Evolutionary conservation across 2,888 invertebrate genomes (phyloP).

Genomic region (Stenodera caucasica): DNA sequence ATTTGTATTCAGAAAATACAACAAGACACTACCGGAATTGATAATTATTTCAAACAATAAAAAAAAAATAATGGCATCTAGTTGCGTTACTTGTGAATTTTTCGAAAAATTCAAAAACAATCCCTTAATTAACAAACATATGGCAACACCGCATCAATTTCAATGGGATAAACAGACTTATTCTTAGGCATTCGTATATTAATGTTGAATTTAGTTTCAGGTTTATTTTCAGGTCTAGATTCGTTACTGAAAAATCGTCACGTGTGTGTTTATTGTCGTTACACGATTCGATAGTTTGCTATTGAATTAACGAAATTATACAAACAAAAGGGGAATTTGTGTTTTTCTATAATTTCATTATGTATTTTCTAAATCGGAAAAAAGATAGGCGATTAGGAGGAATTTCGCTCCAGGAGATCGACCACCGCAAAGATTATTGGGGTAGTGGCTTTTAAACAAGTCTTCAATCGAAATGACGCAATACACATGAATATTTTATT

Average conservation of each 20-base stretch:
- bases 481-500: background rate
- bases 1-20: background rate
- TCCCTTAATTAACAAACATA: conserved; percentile 1
- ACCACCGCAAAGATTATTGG: background rate
- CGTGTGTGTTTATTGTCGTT: too few species aligned
- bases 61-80: too few species aligned
- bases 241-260: background rate
- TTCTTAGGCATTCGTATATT: conserved; percentile 16
- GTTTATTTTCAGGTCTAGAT: background rate
- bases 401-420: background rate
- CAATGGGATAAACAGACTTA: conserved; percentile 27
- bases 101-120: too few species aligned
- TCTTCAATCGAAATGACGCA: background rate
- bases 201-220: background rate
- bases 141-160: conserved; percentile 24
- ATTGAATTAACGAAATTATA: background rate
- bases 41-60: background rate
- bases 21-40: background rate
- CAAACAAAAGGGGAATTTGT: background rate
- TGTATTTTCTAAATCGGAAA: too few species aligned
- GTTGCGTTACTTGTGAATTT: too few species aligned
- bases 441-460: too few species aligned
- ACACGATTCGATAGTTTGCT: background rate
- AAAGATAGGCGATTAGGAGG: too few species aligned
- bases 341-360: too few species aligned